Conservation (phyloP, 2,888 invertebrate genomes). For the Seladonia tumulorum region DNA sequence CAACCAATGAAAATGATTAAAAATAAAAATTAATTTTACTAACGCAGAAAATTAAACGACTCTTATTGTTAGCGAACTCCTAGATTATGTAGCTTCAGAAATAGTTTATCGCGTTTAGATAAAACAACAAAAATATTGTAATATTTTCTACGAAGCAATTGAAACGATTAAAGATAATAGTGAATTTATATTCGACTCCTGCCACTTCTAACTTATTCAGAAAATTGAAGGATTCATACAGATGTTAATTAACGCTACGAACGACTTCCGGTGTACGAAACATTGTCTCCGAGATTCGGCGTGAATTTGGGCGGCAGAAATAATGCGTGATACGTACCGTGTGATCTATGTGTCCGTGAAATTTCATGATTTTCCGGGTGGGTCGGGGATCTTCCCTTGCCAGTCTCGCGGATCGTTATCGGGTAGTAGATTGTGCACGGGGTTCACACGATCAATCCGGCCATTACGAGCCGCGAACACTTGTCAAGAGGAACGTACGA, state of each 20-base stretch:
- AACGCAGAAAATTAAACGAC: too few species aligned
- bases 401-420: conserved; percentile 32
- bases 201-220: neutral
- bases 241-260: neutral
- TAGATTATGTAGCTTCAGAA: too few species aligned
- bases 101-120: neutral
- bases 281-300: neutral
- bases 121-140: neutral
- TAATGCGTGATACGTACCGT: conserved; percentile 2
- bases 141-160: neutral
- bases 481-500: conserved; percentile 7
- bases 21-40: too few species aligned
- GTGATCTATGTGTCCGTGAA: neutral
- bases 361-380: neutral
- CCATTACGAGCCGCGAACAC: conserved; percentile 29
- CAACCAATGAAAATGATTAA: too few species aligned
- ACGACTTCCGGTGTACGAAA: neutral
- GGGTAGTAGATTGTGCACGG: conserved; percentile 32
- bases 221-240: neutral
- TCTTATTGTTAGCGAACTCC: too few species aligned
- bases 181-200: neutral
- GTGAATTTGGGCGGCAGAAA: neutral
- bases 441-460: conserved; percentile 44
- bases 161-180: neutral
- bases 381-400: conserved; percentile 6